Conservation (phyloP, 2,888 invertebrate genomes). For the Ennomos fuscantarius region DNA sequence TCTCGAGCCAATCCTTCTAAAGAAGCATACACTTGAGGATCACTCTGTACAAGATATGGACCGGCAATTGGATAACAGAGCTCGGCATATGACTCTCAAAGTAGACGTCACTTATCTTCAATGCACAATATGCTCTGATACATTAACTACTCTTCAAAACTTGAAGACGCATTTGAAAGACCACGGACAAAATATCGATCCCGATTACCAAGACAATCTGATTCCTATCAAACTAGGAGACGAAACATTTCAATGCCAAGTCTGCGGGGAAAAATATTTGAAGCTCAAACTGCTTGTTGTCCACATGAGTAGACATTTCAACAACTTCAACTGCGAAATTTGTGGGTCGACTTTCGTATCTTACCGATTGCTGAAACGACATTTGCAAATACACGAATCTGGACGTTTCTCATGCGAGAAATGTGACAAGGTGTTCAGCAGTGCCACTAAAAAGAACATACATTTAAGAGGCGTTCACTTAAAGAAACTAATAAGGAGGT, state of each 20-base stretch:
- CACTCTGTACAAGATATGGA: constrained; percentile 58
- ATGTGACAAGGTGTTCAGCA: constrained; percentile 71
- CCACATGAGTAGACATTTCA: constrained; percentile 75
- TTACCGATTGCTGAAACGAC: constrained; percentile 55
- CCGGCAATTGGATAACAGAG: constrained; percentile 54
- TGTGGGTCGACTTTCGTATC: constrained; percentile 70
- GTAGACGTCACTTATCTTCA: constrained; percentile 63
- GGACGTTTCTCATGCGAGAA: constrained; percentile 68
- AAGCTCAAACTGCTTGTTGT: constrained; percentile 65
- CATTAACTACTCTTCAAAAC: constrained; percentile 46
- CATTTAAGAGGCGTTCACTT: constrained; percentile 68
- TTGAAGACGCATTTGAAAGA: constrained; percentile 63
- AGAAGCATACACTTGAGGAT: constrained; percentile 51
- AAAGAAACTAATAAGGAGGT: constrained; percentile 59
- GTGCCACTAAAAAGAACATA: constrained; percentile 55
- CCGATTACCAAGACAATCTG: constrained; percentile 59
- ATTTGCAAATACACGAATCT: constrained; percentile 61
- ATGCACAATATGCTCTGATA: constrained; percentile 61
- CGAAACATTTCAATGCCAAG: constrained; percentile 61
- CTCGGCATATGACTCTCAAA: constrained; percentile 62
- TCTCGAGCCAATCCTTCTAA: constrained; percentile 54
- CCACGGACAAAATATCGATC: constrained; percentile 60
- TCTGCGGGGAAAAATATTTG: constrained; percentile 60
- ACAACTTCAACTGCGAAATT: constrained; percentile 71
- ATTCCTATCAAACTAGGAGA: constrained; percentile 68